phyloP scores from a whole-genome alignment of 2,113 vertebrate genomes.

The Halcyon senegalensis region DNA sequence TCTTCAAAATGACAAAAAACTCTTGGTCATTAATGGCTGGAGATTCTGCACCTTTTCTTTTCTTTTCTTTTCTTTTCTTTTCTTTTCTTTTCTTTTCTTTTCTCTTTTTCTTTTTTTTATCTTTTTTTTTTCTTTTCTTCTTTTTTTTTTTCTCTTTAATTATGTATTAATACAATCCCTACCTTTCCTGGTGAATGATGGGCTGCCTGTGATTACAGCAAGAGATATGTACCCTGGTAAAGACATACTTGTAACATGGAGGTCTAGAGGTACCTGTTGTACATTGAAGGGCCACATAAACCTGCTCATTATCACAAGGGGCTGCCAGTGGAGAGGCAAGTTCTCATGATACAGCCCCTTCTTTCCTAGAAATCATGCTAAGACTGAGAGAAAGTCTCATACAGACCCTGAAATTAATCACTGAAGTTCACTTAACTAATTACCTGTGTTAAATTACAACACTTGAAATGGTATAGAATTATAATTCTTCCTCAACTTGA shows the following conservation, averaged over 20 bases:
- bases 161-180: background rate
- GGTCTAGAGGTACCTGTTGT: background rate
- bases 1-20: background rate
- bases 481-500: background rate
- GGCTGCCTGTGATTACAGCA: background rate
- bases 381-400: background rate
- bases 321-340: background rate
- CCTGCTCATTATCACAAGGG: background rate
- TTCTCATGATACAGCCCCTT: background rate
- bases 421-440: slow-evolving; percentile 19
- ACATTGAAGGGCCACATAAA: background rate
- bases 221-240: background rate
- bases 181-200: background rate
- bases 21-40: background rate
- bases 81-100: background rate
- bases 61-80: background rate
- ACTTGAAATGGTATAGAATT: background rate
- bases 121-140: background rate
- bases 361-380: background rate
- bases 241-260: background rate
- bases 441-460: slow-evolving; percentile 4
- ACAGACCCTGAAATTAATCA: background rate
- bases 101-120: too few species aligned
- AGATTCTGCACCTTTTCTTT: background rate
- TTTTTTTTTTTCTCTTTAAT: too few species aligned